Evolutionary conservation across 2,797 vertebrate species (phyloP).

Genomic region (Melopsittacus undulatus): DNA sequence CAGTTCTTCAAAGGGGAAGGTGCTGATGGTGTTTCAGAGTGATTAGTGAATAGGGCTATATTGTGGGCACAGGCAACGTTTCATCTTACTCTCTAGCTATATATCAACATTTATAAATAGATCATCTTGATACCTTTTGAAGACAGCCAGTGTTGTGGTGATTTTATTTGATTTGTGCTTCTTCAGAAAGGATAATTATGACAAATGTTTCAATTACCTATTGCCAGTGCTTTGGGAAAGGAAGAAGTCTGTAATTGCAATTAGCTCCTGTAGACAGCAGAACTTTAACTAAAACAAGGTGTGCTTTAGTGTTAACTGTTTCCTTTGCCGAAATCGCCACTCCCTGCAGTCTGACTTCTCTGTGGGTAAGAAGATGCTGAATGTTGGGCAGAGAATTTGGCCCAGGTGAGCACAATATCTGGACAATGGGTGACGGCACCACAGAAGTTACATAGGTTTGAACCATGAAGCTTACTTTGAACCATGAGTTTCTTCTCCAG

Average conservation of each 20-base stretch:
- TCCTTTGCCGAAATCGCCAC: neutral
- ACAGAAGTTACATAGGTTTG: neutral
- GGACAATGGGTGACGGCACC: neutral
- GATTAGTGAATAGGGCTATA: neutral
- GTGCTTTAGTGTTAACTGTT: constrained; percentile 33
- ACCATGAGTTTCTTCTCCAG: neutral
- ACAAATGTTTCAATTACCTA: constrained; percentile 51
- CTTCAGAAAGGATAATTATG: constrained; percentile 54
- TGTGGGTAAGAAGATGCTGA: neutral
- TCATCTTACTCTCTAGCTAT: neutral
- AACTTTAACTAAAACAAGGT: constrained; percentile 2
- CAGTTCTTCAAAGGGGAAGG: neutral
- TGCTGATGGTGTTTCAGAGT: neutral
- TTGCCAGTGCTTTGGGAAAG: constrained; percentile 35
- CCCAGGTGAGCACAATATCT: neutral
- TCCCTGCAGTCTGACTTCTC: neutral
- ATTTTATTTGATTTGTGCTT: constrained; percentile 24
- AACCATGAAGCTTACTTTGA: neutral
- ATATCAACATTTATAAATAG: constrained; percentile 45
- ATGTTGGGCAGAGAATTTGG: neutral
- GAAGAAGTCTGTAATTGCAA: constrained; percentile 25
- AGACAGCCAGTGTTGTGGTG: constrained; percentile 20
- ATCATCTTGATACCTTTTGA: constrained; percentile 2
- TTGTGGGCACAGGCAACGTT: neutral
- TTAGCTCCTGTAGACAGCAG: constrained; percentile 27